Evolutionary conservation across 2,888 invertebrate genomes (phyloP).

Genomic region (Cephus runcator): DNA sequence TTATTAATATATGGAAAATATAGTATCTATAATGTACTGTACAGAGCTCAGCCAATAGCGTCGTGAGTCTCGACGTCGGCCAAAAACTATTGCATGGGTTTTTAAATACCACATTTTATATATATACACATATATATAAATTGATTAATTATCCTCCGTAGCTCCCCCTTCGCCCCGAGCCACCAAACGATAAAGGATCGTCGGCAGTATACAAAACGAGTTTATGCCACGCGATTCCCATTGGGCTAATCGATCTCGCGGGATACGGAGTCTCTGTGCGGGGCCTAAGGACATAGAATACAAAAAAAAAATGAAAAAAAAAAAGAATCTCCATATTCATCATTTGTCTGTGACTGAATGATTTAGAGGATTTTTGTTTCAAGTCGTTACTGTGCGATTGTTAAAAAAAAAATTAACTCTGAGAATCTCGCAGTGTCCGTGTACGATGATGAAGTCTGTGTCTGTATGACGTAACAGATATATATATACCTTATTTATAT

Average conservation of each 20-base stretch:
- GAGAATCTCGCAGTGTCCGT: too few relatives aligned
- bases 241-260: not conserved
- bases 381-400: too few relatives aligned
- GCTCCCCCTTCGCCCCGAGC: not conserved
- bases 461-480: too few relatives aligned
- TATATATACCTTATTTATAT: too few relatives aligned
- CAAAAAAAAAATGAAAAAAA: too few relatives aligned
- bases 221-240: not conserved
- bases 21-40: constrained; percentile 16
- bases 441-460: too few relatives aligned
- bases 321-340: too few relatives aligned
- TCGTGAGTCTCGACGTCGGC: not conserved
- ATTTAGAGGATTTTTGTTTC: too few relatives aligned
- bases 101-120: not conserved
- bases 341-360: too few relatives aligned
- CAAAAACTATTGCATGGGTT: constrained; percentile 6
- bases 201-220: not conserved
- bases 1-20: constrained; percentile 16
- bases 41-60: constrained; percentile 10
- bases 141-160: not conserved
- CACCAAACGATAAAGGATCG: not conserved
- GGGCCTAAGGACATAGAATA: not conserved
- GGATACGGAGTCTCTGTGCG: not conserved
- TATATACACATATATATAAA: not conserved
- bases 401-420: too few relatives aligned